Evolutionary conservation across 2,113 vertebrate species (phyloP).

Genomic region (Chaetops frenatus): DNA sequence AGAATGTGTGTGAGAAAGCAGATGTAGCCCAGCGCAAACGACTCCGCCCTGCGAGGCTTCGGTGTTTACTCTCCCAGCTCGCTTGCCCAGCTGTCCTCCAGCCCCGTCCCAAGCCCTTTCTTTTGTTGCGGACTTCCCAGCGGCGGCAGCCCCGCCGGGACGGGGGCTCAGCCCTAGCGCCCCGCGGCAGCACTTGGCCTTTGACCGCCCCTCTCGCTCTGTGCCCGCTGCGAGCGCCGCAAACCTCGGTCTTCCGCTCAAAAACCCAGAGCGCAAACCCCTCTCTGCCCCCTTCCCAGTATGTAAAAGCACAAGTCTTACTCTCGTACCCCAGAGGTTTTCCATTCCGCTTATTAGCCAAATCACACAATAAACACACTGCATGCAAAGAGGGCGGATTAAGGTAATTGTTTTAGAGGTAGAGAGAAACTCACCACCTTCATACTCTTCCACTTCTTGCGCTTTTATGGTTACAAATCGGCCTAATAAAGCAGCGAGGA

Average conservation of each 20-base stretch:
- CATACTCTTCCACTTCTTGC: slow-evolving; percentile 73
- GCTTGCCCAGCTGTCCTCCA: not conserved
- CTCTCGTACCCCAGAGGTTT: not conserved
- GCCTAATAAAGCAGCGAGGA: slow-evolving; percentile 73
- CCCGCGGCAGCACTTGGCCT: not conserved
- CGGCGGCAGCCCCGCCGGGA: not conserved
- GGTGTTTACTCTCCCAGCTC: slow-evolving; percentile 13
- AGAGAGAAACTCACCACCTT: slow-evolving; percentile 70
- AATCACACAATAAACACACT: not conserved
- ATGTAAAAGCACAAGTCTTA: not conserved
- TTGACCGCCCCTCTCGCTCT: not conserved
- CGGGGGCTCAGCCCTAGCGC: not conserved
- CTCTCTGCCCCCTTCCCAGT: not conserved
- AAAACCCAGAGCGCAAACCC: not conserved
- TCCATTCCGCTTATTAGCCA: not conserved
- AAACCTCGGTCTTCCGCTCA: not conserved
- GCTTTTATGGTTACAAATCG: slow-evolving; percentile 68
- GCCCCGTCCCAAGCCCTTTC: not conserved
- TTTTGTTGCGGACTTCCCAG: slow-evolving; percentile 11
- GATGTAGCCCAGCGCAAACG: slow-evolving; percentile 7
- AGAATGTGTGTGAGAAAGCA: slow-evolving; percentile 52
- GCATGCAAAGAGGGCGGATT: not conserved
- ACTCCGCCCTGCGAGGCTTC: slow-evolving; percentile 69
- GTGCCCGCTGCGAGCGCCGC: not conserved
- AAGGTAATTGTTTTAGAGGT: not conserved